Evolutionary conservation across 2,888 invertebrate genomes (phyloP), one percentile per base, ranked within the genome.

Genomic region (Geotrupes spiniger): DNA sequence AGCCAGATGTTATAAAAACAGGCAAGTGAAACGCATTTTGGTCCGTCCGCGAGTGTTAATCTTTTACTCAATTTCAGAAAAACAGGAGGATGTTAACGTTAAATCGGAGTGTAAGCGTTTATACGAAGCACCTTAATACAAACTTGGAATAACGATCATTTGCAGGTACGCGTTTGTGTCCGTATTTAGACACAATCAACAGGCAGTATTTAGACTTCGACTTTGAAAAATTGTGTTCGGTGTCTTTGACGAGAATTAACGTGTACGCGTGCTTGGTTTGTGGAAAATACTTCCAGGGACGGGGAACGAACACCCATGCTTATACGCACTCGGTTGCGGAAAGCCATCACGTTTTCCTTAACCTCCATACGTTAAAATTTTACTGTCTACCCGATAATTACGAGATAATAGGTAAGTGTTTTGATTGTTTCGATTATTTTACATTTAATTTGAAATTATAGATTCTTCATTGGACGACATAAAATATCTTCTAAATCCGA

Each of bases 301-400:
- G 99, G 67, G 99, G 99, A 1, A 92, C 91, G 4, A 96, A 94
- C 66, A 99, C 99, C 0, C 95, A 99, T 76, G 99, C 99, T 0
- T 99, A 99, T 70, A 97, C 97, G 0, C 99, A 99, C 74, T 96
- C 97, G 46, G 96, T 99, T 1, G 93, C 94, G 31, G 96, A 96
- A 63, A 88, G 92, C 49, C 99, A 99, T 75, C 97, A 97, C 78
- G 98, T 99, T 1, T 99, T 92, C 68, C 78, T 99, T 8, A 99
- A 99, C 77, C 79, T 99, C 42, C 92, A 92, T 61, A 97, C 98
- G 0, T 77, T 99, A 51, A 92, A 94, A 68, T 99, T 99, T 75
- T 99, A 99, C 74, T 99, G 99, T 70, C 77, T 99, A 52, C 99
- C 99, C 1, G 99, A 99, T 70, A 99, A 99, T 73, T 99, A 99